These are phyloP conservation scores for Sanderia malayensis DNA, from an alignment of 30 jellyfish, hydroid and myxozoan genomes.

Conservation along the genomic window DNA sequence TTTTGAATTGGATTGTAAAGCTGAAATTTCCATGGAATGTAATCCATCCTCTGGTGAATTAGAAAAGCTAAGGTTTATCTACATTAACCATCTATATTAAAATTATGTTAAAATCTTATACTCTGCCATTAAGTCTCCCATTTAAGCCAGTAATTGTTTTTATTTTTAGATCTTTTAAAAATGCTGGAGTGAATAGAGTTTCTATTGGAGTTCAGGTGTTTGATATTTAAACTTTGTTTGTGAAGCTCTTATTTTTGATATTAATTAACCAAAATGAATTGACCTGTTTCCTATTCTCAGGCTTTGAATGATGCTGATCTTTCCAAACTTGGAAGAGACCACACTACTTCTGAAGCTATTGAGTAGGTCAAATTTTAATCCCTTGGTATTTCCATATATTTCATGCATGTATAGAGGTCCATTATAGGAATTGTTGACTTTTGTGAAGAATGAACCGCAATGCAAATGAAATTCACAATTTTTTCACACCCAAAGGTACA, in stretches of 20 bases:
- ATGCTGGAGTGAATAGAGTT: slow-evolving; percentile 86
- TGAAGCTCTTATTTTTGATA: background rate
- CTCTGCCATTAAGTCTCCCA: too few relatives aligned
- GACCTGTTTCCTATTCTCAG: slow-evolving; percentile 27
- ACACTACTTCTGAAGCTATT: slow-evolving; percentile 60
- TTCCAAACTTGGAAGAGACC: slow-evolving; percentile 85
- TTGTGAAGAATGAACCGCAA: too few relatives aligned
- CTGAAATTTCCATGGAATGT: slow-evolving; percentile 80
- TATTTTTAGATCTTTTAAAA: slow-evolving; percentile 62
- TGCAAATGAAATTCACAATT: too few relatives aligned
- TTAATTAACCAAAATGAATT: background rate
- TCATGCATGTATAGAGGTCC: background rate
- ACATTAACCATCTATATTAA: too few relatives aligned
- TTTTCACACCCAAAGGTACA: slow-evolving; percentile 35
- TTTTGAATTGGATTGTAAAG: background rate
- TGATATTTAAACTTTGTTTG: background rate
- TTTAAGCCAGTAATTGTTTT: too few relatives aligned
- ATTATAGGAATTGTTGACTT: too few relatives aligned
- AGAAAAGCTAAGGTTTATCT: slow-evolving; percentile 60
- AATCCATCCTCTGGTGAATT: slow-evolving; percentile 66
- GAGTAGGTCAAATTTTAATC: slow-evolving; percentile 28
- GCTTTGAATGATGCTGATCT: slow-evolving; percentile 74
- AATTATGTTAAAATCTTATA: too few relatives aligned
- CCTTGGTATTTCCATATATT: background rate
- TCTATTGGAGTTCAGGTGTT: slow-evolving; percentile 95